phyloP scores from a whole-genome alignment of 2,888 invertebrate species.

The Lamproptera curius region DNA sequence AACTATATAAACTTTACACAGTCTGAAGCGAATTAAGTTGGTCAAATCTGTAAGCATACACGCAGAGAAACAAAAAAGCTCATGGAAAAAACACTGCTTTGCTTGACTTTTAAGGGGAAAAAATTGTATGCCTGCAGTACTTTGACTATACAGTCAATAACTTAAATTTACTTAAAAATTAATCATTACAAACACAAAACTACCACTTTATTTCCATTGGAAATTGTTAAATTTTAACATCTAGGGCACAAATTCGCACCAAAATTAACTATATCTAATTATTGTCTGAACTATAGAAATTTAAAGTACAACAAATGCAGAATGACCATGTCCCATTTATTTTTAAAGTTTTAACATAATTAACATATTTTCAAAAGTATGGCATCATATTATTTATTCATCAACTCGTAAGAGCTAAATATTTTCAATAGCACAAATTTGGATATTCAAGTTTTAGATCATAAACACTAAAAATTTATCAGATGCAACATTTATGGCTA shows the following conservation, averaged over 20 bases:
- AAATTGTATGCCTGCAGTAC: constrained; percentile 5
- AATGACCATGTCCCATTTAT: background rate
- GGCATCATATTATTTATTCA: no score
- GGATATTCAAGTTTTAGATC: no score
- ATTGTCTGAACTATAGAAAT: background rate
- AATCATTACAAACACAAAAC: constrained; percentile 30
- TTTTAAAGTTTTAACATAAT: background rate
- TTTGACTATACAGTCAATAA: constrained; percentile 27
- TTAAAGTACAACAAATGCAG: background rate
- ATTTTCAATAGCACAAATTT: no score
- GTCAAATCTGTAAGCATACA: constrained; percentile 13
- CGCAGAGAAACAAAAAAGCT: background rate
- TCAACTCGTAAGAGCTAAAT: no score
- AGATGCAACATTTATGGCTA: no score
- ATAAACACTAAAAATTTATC: no score
- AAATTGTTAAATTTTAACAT: constrained; percentile 48
- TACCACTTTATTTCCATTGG: constrained; percentile 50
- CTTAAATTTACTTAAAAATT: constrained; percentile 27
- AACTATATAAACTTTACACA: constrained; percentile 20
- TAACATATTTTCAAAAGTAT: background rate
- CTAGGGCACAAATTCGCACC: constrained; percentile 41
- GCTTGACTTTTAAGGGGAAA: background rate
- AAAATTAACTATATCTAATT: background rate
- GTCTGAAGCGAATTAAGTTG: background rate
- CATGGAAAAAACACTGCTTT: constrained; percentile 24